Evolutionary conservation across 2,113 vertebrate species (phyloP), one percentile per base, ranked within the genome.

Genomic region (Micromys minutus): DNA sequence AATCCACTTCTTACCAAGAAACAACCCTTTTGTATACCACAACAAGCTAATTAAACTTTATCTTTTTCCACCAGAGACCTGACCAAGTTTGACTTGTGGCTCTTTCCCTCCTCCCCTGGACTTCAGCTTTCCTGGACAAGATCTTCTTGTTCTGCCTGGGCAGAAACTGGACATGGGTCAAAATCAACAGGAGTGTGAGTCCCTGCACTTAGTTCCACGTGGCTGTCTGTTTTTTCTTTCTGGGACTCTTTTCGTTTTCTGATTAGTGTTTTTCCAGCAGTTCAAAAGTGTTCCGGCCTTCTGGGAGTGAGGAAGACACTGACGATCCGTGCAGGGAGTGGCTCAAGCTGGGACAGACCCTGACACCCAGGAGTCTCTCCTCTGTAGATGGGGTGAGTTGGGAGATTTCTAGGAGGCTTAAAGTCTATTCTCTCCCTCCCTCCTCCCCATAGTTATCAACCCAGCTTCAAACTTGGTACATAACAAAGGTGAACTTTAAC

Each of bases 191-290:
- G 72, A 88, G 69, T 52, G 80, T 50, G 45, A 13, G 77, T 76
- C 57, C 42, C 22, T 76, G 90, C 22, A 10, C 83, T 85, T 61
- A 79, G 22, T 50, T 94, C 39, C 8, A 3, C 63, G 79, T 87
- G 22, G 26, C 36, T 90, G 87, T 90, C 31, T 92, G 87, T 29
- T 81, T 95, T 93, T 92, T 71, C 72, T 93, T 90, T 74, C 59
- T 59, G 81, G 92, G 47, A 52, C 29, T 72, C 90, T 83, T 36
- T 80, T 76, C 87, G 93, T 75, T 92, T 94, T 93, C 42, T 71
- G n/a, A 71, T 13, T 55, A 42, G 80, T 87, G 81, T 77, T 96
- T 90, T 89, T 39, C 94, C 87, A 83, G 92, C 17, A 65, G 26
- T 76, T 92, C 67, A 89, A 89, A 50, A 45, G 77, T 39, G 36